Evolutionary conservation across 2,888 invertebrate species (phyloP).

Genomic region (Neuroscelio doddi): DNA sequence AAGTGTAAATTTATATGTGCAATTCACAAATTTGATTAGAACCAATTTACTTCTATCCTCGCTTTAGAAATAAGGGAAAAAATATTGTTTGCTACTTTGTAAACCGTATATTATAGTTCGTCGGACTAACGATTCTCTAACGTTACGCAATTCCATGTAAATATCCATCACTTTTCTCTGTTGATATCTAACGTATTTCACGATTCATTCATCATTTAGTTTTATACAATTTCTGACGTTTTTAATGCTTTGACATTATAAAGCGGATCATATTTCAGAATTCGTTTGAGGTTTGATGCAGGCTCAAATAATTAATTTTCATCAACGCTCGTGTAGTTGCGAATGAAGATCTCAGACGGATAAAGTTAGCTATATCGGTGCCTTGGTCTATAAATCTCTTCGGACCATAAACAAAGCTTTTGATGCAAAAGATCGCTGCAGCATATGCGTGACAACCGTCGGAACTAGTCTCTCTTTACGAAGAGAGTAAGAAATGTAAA

Average conservation of each 20-base stretch:
- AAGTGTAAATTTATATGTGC: no score
- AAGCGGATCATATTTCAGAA: slow-evolving; percentile 40
- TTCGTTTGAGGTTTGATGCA: slow-evolving; percentile 26
- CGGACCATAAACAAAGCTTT: slow-evolving; percentile 68
- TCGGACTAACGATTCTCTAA: no score
- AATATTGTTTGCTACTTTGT: no score
- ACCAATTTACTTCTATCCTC: no score
- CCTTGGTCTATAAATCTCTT: slow-evolving; percentile 54
- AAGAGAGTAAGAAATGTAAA: not conserved
- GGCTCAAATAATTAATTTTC: slow-evolving; percentile 53
- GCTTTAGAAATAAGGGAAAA: no score
- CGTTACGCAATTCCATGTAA: no score
- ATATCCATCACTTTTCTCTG: no score
- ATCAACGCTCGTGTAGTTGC: slow-evolving; percentile 41
- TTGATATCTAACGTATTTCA: no score
- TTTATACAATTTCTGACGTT: not conserved
- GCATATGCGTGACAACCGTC: slow-evolving; percentile 69
- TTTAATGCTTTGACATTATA: slow-evolving; percentile 24
- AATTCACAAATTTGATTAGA: no score
- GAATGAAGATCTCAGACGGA: slow-evolving; percentile 53
- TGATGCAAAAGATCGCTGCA: slow-evolving; percentile 67
- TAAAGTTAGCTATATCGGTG: slow-evolving; percentile 58
- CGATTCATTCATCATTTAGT: no score
- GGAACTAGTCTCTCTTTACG: slow-evolving; percentile 27
- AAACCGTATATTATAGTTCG: no score